Conservation (phyloP, 2,888 invertebrate genomes). For the Lissonota sp. region DNA sequence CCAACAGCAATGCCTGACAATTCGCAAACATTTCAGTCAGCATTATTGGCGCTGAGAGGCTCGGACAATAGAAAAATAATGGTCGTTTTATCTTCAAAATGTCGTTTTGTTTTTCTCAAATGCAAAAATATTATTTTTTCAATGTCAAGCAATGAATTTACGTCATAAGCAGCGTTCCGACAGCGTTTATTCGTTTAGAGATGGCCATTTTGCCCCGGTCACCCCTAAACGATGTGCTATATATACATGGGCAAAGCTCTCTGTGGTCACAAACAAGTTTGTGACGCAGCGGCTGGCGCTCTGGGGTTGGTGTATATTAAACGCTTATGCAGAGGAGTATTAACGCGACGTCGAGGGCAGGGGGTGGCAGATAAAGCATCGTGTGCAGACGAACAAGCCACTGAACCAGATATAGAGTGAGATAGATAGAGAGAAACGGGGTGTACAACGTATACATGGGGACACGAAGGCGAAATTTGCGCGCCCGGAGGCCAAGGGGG, state of each 20-base stretch:
- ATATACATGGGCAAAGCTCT: slow-evolving; percentile 12
- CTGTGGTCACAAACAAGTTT: slow-evolving; percentile 43
- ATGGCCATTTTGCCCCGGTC: too few species aligned
- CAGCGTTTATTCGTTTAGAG: too few species aligned
- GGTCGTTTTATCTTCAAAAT: too few species aligned
- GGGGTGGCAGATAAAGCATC: slow-evolving; percentile 62
- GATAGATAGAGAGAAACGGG: slow-evolving; percentile 61
- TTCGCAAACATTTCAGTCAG: too few species aligned
- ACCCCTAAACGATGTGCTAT: too few species aligned
- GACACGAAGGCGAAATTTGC: slow-evolving; percentile 70
- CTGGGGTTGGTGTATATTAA: slow-evolving; percentile 59
- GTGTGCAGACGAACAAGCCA: slow-evolving; percentile 48
- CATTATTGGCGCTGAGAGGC: too few species aligned
- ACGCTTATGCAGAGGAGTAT: slow-evolving; percentile 64
- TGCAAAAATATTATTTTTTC: too few species aligned
- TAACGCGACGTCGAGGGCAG: slow-evolving; percentile 54
- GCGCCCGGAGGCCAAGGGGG: slow-evolving; percentile 70
- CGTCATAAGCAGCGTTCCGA: too few species aligned
- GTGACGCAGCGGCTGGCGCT: slow-evolving; percentile 34
- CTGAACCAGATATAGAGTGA: slow-evolving; percentile 22
- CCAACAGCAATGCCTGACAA: too few species aligned
- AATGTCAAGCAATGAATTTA: too few species aligned
- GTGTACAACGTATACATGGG: slow-evolving; percentile 60
- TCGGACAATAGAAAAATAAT: too few species aligned
- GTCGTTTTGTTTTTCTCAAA: too few species aligned